Base-by-base conservation (phyloP, 2,888 invertebrate species). In the Drepanosiphum platanoidis region DNA sequence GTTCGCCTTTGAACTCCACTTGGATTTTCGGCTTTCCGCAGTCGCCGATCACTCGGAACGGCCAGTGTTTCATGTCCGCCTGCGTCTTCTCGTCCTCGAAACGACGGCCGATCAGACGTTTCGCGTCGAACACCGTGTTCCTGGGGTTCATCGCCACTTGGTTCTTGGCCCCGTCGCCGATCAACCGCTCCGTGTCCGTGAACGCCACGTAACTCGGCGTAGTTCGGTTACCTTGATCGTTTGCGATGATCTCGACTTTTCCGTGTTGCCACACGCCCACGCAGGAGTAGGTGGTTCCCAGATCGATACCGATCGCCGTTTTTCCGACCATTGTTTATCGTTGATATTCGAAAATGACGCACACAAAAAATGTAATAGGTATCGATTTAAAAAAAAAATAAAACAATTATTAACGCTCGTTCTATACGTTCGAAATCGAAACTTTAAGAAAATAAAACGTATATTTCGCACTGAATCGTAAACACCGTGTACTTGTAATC, bases 241-340 rank as follows among this genome's bases (percentile, higher is more conserved):
- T 95, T 87, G 95, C 94, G 87, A 95, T 94, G 87, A 95, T 95
- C 89, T 95, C 95, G 88, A 95, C 95, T 90, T 95, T 95, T 84
- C 95, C 94, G 89, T 95, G 92, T 88, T 94, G 94, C 91, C 94
- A 95, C 32, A 95, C 94, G 72, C 94, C 95, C 79, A 95, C 95
- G 89, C 95, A 95, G 83, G 95, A 96, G 90, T 94, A 96, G 22
- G 95, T 96, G 81, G 96, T 96, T 82, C 96, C 96, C 88, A 96
- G 91, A 90, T 96, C 96, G 89, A 96, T 96, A 87, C 95, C 95
- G 88, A 95, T 92, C 84, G 94, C 93, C 88, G 81, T 82, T 61
- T 39, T 82, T 61, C 39, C 81, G 3, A 30, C 70, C 80, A 81
- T 81, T 13, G 8, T 15, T 32, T 1, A 58, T 15, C 58, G 58